Conservation (phyloP, 2,797 vertebrate species). For the Eupleurogrammus muticus region DNA sequence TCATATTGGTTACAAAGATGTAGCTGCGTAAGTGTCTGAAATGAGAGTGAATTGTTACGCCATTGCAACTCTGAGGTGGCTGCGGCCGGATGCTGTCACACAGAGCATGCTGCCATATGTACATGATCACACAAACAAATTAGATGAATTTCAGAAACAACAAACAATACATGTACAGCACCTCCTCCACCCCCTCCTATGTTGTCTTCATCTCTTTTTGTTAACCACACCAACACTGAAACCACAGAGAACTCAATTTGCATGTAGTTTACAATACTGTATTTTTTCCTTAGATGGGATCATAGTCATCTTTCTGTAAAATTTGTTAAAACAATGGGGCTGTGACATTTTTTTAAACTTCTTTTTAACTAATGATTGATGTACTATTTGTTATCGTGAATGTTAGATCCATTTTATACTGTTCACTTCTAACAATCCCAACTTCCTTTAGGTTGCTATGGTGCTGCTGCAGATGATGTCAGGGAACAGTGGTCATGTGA, state of each 20-base stretch:
- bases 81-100: neutral
- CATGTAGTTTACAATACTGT: conserved; percentile 45
- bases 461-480: conserved; percentile 87
- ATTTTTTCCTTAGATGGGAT: conserved; percentile 26
- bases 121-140: conserved; percentile 25
- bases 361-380: conserved; percentile 26
- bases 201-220: conserved; percentile 13
- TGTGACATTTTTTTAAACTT: conserved; percentile 24
- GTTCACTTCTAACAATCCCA: neutral
- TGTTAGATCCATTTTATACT: too few relatives aligned
- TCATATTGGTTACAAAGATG: conserved; percentile 15
- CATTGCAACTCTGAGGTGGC: neutral
- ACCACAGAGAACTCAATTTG: conserved; percentile 47
- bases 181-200: conserved; percentile 8
- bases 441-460: conserved; percentile 91
- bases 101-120: conserved; percentile 7
- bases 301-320: conserved; percentile 26
- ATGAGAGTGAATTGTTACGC: conserved; percentile 18
- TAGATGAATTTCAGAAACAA: conserved; percentile 18
- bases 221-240: conserved; percentile 26
- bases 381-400: conserved; percentile 8
- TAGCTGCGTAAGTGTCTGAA: conserved; percentile 14
- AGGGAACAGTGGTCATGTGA: conserved; percentile 91
- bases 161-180: conserved; percentile 10
- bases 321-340: conserved; percentile 39